Base-by-base conservation (phyloP, 2,113 vertebrate species). In the Galeopterus variegatus region DNA sequence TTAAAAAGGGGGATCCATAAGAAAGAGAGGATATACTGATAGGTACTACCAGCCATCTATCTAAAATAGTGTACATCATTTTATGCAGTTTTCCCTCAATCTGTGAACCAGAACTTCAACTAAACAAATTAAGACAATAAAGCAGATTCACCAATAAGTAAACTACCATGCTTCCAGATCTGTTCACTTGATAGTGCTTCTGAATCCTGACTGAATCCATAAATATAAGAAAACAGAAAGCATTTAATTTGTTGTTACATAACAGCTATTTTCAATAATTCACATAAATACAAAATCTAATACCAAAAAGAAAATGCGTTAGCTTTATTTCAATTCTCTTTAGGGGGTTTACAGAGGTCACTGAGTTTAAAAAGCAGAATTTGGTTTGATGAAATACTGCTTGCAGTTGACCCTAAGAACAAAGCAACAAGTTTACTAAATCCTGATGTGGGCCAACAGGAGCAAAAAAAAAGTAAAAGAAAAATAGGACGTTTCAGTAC, bases 161-260 rank as follows among this genome's bases (percentile, higher is more conserved):
- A 90, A 80, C 31, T 13, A 9, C 26, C 19, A 86, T 83, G 41
- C 81, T 69, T 0, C 10, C 28, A 77, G 28, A 90, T 60, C 2
- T 95, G 19, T 2, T 58, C 2, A 73, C 36, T 33, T 56, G 50
- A 56, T 1, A 85, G 48, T 65, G 56, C 31, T 58, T 95, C 26
- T 73, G 79, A 85, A 67, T 76, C 41, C 67, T 91, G n/a, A 90
- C 48, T 75, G 45, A 96, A 41, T 26, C 36, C 72, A 48, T 48
- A 58, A 95, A 90, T 15, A 81, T 36, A 70, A 95, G 88, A 92
- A 84, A 94, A 92, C 41, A 80, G 82, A 73, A 41, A 77, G 26
- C 36, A 84, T 18, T 69, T 31, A 69, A 45, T 41, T 18, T 60
- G 23, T 75, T 86, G 8, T 76, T 75, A 77, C 65, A 28, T 33